Base-by-base conservation (phyloP, 2,888 invertebrate species). In the Drosophila imparisetae region DNA sequence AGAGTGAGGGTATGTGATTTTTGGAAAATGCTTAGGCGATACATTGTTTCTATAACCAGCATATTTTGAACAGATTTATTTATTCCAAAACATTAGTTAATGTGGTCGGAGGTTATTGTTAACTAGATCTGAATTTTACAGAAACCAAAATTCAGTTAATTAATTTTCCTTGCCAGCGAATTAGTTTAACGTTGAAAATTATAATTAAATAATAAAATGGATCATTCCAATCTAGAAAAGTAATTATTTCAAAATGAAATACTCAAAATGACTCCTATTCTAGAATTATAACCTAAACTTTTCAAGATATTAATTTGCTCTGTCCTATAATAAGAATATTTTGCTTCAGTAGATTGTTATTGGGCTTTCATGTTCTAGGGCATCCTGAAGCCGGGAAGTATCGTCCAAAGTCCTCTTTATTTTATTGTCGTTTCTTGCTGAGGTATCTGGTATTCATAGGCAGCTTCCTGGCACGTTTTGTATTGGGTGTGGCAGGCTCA, bases 401-500 rank as follows among this genome's bases (percentile, higher is more conserved):
- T 10, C 13, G 0, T n/a, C 1, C 0, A 32, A 2, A 27, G 38
- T 36, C 52, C 64, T 61, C 59, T 72, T 72, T 67, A 75, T 78
- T 75, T 45, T 78, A 65, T 75, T 72, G 54, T 79, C 68, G 80
- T 64, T 76, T 78, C 78, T 65, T 70, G 69, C 76, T 67, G 66
- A 38, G 78, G 78, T 77, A 75, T 75, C 68, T 81, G 80, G 65
- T 80, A 67, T 75, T 83, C 78, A 71, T 69, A 70, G 76, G 61
- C 78, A 80, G 83, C 75, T 78, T 80, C 80, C 80, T 80, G 72
- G 78, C 78, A 75, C 81, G 78, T 78, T 80, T 81, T 83, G 80
- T 78, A 67, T 75, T 72, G 83, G 83, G 83, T 81, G 81, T 81
- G 81, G 78, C 78, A 64, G 58, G 71, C 78, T 50, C 72, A 72